Percentiles rank a stretch among this genome's conserved stretches.
These are phyloP conservation scores for Phrynosoma platyrhinos DNA, from an alignment of 2,113 vertebrate species.

Conservation along the genomic window DNA sequence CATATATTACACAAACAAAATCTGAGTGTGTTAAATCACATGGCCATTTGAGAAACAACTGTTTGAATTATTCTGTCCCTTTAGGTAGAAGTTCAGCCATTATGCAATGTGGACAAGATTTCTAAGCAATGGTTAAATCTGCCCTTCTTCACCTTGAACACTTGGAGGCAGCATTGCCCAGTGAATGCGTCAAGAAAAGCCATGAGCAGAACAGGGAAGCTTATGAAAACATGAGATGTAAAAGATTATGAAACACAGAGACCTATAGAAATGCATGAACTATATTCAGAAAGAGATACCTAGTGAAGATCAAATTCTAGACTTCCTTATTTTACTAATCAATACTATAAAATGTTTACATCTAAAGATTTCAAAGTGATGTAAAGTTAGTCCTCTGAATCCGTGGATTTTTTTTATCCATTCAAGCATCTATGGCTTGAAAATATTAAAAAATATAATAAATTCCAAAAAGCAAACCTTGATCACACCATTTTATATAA, in stretches of 20 bases:
- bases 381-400: too few relatives aligned
- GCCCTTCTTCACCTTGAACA: conserved; percentile 23
- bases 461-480: too few relatives aligned
- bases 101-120: background rate
- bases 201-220: background rate
- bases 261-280: background rate
- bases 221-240: background rate
- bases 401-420: too few relatives aligned
- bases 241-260: background rate
- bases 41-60: background rate
- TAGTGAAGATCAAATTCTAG: background rate
- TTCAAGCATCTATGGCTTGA: too few relatives aligned
- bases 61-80: background rate
- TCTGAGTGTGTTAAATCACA: rapidly evolving
- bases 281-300: background rate
- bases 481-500: too few relatives aligned
- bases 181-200: conserved; percentile 26
- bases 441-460: too few relatives aligned
- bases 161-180: conserved; percentile 68
- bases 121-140: background rate
- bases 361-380: background rate
- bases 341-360: background rate
- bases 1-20: background rate
- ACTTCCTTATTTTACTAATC: background rate
- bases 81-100: background rate